Conservation (phyloP, 2,888 invertebrate genomes). For the Stegophylla sp. region DNA sequence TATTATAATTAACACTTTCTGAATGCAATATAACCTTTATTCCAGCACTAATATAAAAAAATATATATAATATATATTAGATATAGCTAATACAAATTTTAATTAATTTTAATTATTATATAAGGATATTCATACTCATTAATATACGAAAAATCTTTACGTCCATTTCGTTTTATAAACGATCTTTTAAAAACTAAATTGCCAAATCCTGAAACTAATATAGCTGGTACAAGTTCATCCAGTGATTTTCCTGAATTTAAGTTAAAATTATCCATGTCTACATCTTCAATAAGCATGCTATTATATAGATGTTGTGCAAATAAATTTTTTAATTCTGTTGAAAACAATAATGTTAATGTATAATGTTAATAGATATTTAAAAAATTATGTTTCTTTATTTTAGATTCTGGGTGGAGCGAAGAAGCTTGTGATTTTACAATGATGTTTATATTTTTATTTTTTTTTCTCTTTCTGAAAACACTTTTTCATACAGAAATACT, state of each 20-base stretch:
- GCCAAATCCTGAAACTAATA: conserved; percentile 49
- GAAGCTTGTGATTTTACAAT: too few relatives aligned
- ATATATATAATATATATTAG: neutral
- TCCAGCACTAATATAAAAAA: conserved; percentile 67
- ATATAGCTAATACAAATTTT: neutral
- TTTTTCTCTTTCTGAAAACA: too few relatives aligned
- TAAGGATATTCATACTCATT: conserved; percentile 38
- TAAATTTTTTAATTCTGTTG: conserved; percentile 40
- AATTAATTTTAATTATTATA: neutral
- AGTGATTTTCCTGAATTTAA: conserved; percentile 27
- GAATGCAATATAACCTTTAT: conserved; percentile 69
- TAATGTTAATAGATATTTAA: too few relatives aligned
- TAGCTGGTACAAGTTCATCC: conserved; percentile 40
- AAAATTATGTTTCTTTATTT: too few relatives aligned
- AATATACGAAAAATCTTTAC: conserved; percentile 35
- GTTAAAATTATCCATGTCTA: conserved; percentile 2
- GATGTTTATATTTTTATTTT: too few relatives aligned
- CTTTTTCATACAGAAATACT: too few relatives aligned
- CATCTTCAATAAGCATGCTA: conserved; percentile 49
- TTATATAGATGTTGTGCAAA: conserved; percentile 49
- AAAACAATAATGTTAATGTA: too few relatives aligned
- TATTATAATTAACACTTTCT: conserved; percentile 73
- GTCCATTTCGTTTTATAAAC: conserved; percentile 41
- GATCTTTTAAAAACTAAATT: conserved; percentile 46
- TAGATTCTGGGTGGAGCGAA: too few relatives aligned